Evolutionary conservation across 2,888 invertebrate species (phyloP).

Genomic region (Gastrophysa polygoni): DNA sequence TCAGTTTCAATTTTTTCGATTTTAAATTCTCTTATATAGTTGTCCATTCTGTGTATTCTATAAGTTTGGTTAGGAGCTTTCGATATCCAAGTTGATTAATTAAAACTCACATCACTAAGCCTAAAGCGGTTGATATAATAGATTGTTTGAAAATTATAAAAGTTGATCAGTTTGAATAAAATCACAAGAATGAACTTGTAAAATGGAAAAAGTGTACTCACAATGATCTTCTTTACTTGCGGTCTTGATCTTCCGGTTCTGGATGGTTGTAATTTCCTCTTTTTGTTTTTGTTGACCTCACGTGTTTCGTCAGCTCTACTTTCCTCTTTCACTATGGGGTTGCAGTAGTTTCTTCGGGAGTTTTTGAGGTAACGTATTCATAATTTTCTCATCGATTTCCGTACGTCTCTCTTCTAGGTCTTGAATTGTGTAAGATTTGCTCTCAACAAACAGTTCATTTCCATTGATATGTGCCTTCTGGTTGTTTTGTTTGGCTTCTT

Average conservation of each 20-base stretch:
- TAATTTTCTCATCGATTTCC: background rate
- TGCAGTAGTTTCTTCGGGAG: too few species aligned
- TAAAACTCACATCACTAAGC: too few species aligned
- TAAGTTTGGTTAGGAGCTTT: too few species aligned
- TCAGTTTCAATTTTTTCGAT: background rate
- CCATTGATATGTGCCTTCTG: background rate
- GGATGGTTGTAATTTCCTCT: background rate
- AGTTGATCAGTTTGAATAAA: too few species aligned
- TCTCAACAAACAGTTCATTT: background rate
- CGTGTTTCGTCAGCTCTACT: background rate
- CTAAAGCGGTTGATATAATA: too few species aligned
- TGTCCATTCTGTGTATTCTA: background rate
- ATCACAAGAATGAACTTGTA: too few species aligned
- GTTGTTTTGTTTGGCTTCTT: background rate
- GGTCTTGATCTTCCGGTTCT: background rate
- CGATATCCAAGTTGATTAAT: too few species aligned
- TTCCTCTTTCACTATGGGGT: background rate
- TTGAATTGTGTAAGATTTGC: background rate
- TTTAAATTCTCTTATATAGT: background rate
- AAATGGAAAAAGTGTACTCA: too few species aligned
- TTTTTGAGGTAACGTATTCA: background rate
- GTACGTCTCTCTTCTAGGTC: background rate
- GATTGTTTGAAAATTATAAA: too few species aligned
- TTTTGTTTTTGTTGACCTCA: background rate
- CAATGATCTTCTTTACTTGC: too few species aligned